A percentile compares a stretch with the other conserved stretches of the same genome.
phyloP scores from a whole-genome alignment of 1,140 invertebrate species.

The Eulimnadia texana region DNA sequence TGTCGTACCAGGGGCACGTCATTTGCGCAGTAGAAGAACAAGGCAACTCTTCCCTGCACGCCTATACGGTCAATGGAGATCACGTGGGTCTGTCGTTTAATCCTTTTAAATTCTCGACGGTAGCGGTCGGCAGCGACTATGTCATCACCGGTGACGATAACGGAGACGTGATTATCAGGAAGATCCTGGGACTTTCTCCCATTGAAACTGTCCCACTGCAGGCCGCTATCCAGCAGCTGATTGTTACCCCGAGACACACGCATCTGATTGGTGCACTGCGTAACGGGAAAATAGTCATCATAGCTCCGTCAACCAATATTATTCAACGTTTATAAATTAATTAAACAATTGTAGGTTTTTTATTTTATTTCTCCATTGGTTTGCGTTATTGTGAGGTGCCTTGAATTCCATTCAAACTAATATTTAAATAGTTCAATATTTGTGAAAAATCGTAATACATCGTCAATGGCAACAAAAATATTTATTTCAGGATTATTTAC shows the following conservation, averaged over 20 bases:
- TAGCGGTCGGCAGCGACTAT: conserved; percentile 33
- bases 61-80: conserved; percentile 44
- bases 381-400: too few species aligned
- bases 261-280: conserved; percentile 42
- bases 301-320: conserved; percentile 24
- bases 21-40: conserved; percentile 28
- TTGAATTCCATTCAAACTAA: too few species aligned
- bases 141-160: conserved; percentile 36
- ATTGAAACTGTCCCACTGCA: conserved; percentile 40
- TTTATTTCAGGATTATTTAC: too few species aligned
- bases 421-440: too few species aligned
- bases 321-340: too few species aligned
- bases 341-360: too few species aligned
- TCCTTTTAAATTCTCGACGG: conserved; percentile 33
- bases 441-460: too few species aligned
- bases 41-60: conserved; percentile 30
- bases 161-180: conserved; percentile 10
- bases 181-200: conserved; percentile 30
- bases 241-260: conserved; percentile 40
- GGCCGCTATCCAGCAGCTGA: conserved; percentile 40
- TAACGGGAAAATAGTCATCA: conserved; percentile 44
- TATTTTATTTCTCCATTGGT: too few species aligned
- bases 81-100: conserved; percentile 36
- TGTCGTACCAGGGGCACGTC: conserved; percentile 42
- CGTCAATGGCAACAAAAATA: too few species aligned